A percentile compares a stretch with the other conserved stretches of the same genome.
phyloP scores from a whole-genome alignment of 2,888 invertebrate species.

The Rugalucina vietnamica region DNA sequence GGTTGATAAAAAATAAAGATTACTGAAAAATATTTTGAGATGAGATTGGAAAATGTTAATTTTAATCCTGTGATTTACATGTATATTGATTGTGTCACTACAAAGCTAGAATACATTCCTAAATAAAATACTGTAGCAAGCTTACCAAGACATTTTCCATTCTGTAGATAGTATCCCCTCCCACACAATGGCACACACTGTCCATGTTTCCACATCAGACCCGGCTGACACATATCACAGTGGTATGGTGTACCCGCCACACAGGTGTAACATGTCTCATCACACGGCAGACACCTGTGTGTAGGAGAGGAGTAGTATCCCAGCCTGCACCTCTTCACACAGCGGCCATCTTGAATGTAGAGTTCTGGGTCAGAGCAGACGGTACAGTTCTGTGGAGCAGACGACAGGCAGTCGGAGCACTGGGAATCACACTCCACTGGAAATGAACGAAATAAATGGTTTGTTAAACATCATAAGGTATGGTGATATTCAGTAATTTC shows the following conservation, averaged over 20 bases:
- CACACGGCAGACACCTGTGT: conserved; percentile 64
- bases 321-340: conserved; percentile 71
- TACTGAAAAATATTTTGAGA: too few species aligned
- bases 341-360: conserved; percentile 69
- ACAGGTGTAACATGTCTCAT: conserved; percentile 73
- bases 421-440: conserved; percentile 69
- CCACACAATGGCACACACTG: conserved; percentile 75
- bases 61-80: too few species aligned
- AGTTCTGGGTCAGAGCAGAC: conserved; percentile 65
- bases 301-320: conserved; percentile 62
- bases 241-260: conserved; percentile 66
- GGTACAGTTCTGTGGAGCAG: conserved; percentile 67
- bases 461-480: too few species aligned
- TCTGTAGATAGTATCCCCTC: conserved; percentile 66
- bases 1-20: too few species aligned
- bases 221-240: conserved; percentile 74
- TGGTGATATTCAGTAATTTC: too few species aligned
- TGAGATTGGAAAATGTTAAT: too few species aligned
- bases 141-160: conserved; percentile 70
- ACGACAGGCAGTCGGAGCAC: conserved; percentile 67
- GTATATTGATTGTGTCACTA: too few species aligned
- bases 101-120: too few species aligned
- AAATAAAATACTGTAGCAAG: neutral
- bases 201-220: conserved; percentile 72
- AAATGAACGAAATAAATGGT: conserved; percentile 29